Conservation (phyloP, 2,797 vertebrate genomes). For the Coilia nasus region DNA sequence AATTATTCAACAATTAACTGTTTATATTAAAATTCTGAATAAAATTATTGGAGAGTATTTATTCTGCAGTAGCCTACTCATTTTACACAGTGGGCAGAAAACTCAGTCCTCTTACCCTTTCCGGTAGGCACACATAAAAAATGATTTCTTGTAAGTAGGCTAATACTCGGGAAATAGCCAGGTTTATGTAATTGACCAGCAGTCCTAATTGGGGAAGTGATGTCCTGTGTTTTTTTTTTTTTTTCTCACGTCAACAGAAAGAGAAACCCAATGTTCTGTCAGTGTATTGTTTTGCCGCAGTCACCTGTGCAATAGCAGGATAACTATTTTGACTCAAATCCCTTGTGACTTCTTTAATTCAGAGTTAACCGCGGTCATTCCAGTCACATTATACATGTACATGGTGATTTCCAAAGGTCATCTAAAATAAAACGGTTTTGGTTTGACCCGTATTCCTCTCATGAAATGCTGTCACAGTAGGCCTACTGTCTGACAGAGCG, state of each 20-base stretch:
- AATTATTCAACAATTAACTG: slow-evolving; percentile 95
- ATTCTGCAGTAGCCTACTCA: slow-evolving; percentile 7
- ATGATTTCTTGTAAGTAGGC: not conserved
- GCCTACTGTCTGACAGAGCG: not conserved
- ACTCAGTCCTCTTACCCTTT: not conserved
- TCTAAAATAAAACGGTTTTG: no score
- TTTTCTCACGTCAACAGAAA: not conserved
- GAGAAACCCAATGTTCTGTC: not conserved
- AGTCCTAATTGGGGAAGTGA: not conserved
- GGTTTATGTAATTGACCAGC: not conserved
- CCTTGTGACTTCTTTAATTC: no score
- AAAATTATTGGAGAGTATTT: slow-evolving; percentile 80
- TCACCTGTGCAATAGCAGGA: no score
- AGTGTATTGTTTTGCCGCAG: no score
- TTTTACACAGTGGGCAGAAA: not conserved
- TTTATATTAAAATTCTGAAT: slow-evolving; percentile 98
- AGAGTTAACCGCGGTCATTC: no score
- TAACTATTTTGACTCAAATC: no score
- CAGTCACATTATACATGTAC: no score
- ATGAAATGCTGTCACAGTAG: not conserved
- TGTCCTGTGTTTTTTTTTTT: not conserved
- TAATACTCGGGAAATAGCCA: not conserved
- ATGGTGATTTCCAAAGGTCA: no score
- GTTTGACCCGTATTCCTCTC: not conserved
- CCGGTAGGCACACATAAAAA: not conserved